These are phyloP conservation scores for Chymomyza procnemis DNA, from an alignment of 2,888 invertebrate species.

Conservation along the genomic window DNA sequence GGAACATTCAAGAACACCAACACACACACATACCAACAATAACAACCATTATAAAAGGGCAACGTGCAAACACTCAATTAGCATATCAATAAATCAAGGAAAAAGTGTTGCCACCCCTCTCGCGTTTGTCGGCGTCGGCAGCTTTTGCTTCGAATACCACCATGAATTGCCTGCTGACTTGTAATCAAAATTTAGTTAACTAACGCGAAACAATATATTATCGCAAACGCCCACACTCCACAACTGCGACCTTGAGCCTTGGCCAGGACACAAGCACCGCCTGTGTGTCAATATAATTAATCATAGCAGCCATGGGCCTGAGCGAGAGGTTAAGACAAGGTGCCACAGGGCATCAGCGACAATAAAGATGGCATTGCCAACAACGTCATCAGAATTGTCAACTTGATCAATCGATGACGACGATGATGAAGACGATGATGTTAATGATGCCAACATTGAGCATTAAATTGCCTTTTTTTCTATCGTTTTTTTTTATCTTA, in stretches of 20 bases:
- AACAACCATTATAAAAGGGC: conserved; percentile 41
- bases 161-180: conserved; percentile 11
- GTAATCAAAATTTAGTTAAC: conserved; percentile 70
- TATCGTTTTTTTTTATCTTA: no score
- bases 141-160: background rate
- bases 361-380: background rate
- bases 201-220: conserved; percentile 68
- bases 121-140: background rate
- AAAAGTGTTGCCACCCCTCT: conserved; percentile 47
- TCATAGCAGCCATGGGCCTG: conserved; percentile 35
- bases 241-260: conserved; percentile 37
- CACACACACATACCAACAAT: conserved; percentile 5
- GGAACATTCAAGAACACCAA: conserved; percentile 15
- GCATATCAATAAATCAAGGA: conserved; percentile 73
- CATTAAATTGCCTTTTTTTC: background rate
- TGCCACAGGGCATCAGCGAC: background rate
- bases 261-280: background rate
- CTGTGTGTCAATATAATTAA: conserved; percentile 66
- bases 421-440: no score
- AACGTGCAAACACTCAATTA: conserved; percentile 70
- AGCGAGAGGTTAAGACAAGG: background rate
- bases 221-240: background rate
- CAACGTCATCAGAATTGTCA: background rate
- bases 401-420: background rate
- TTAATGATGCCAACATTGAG: background rate